Evolutionary conservation across 30 jellyfish, hydroid and myxozoan species (phyloP).

Genomic region (Aurelia coerulea): DNA sequence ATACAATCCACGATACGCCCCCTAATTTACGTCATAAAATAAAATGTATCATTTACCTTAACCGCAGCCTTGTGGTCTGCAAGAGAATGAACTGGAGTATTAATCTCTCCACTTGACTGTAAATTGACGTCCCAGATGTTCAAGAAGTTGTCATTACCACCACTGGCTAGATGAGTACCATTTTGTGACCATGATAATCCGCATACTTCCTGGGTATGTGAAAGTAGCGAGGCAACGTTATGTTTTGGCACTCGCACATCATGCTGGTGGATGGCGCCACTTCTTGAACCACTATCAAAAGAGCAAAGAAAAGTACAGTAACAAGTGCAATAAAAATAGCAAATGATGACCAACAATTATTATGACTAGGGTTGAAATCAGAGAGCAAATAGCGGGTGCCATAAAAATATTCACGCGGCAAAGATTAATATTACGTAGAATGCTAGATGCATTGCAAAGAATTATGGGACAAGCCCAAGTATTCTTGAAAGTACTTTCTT

Average conservation of each 20-base stretch:
- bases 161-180: slow-evolving; percentile 94
- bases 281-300: slow-evolving; percentile 80
- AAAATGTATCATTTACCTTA: slow-evolving; percentile 46
- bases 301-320: not conserved
- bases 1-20: too few relatives aligned
- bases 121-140: slow-evolving; percentile 87
- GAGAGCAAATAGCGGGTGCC: too few relatives aligned
- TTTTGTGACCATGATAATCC: slow-evolving; percentile 96
- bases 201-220: slow-evolving; percentile 90
- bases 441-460: too few relatives aligned
- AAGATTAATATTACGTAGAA: too few relatives aligned
- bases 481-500: too few relatives aligned
- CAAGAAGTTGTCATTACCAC: slow-evolving; percentile 86
- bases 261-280: slow-evolving; percentile 88
- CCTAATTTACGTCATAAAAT: too few relatives aligned
- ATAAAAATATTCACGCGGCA: too few relatives aligned
- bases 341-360: too few relatives aligned
- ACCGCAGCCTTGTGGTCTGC: slow-evolving; percentile 96
- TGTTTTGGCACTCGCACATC: slow-evolving; percentile 90
- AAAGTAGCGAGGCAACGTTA: slow-evolving; percentile 68
- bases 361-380: too few relatives aligned
- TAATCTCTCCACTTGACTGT: slow-evolving; percentile 55
- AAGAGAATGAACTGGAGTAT: slow-evolving; percentile 74
- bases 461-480: too few relatives aligned
- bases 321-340: not conserved